These are phyloP conservation scores for Eucidaris tribuloides DNA, from an alignment of 35 echinoderm and acorn worm genomes.

Conservation along the genomic window DNA sequence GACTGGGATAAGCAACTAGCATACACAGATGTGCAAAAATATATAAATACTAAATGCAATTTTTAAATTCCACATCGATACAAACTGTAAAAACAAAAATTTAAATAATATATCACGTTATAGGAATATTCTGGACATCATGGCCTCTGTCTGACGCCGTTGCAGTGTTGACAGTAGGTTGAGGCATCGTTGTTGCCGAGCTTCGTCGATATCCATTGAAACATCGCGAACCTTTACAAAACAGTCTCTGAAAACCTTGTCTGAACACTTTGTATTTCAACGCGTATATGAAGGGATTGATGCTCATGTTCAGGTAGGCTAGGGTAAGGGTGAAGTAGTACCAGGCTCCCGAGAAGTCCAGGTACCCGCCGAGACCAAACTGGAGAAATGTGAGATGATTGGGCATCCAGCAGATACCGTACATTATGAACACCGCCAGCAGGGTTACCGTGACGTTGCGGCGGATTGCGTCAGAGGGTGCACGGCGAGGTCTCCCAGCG, in stretches of 20 bases:
- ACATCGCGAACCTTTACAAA: constrained; percentile 7
- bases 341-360: constrained; percentile 33
- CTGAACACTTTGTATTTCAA: constrained; percentile 83
- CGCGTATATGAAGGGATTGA: constrained; percentile 84
- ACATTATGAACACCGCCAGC: constrained; percentile 61
- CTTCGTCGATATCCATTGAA: no score
- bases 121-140: no score
- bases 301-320: constrained; percentile 61
- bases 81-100: no score
- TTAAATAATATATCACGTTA: no score
- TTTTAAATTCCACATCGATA: no score
- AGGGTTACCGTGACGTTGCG: constrained; percentile 68
- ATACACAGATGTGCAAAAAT: no score
- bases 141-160: no score
- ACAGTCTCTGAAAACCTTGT: constrained; percentile 44
- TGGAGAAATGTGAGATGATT: constrained; percentile 70
- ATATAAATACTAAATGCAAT: no score
- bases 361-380: constrained; percentile 39
- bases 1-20: no score
- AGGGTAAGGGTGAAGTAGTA: constrained; percentile 48
- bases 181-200: no score
- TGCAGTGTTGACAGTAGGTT: no score
- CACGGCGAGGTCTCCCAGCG: not conserved
- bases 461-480: constrained; percentile 21
- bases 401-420: constrained; percentile 69